These are phyloP conservation scores for Melanotaenia parkinsoni DNA, from an alignment of 2,797 vertebrate genomes.

Conservation along the genomic window DNA sequence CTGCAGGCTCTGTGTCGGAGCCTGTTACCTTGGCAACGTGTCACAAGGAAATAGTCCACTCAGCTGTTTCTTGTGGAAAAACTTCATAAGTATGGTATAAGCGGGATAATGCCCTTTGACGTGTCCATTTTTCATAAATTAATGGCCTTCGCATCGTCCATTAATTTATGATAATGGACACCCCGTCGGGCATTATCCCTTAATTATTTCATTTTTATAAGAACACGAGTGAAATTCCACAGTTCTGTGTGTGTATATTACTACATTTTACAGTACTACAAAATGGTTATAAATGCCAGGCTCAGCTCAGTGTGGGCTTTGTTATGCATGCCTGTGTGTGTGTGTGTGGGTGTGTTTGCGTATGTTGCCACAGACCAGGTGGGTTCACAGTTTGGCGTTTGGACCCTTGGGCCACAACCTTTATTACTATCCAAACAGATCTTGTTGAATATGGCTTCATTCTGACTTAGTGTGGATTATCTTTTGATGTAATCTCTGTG, in stretches of 20 bases:
- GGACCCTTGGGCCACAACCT: slow-evolving; percentile 20
- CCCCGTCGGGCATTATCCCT: too few relatives aligned
- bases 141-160: too few relatives aligned
- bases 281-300: slow-evolving; percentile 46
- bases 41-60: too few relatives aligned
- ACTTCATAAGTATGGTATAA: too few relatives aligned
- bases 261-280: slow-evolving; percentile 25
- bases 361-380: slow-evolving; percentile 19
- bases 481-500: neutral
- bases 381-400: slow-evolving; percentile 37
- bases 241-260: slow-evolving; percentile 4
- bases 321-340: slow-evolving; percentile 3
- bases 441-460: slow-evolving; percentile 24
- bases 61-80: too few relatives aligned
- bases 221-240: neutral
- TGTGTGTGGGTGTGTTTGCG: neutral
- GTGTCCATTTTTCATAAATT: too few relatives aligned
- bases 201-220: too few relatives aligned
- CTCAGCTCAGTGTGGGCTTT: slow-evolving; percentile 47
- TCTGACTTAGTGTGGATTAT: neutral
- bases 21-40: too few relatives aligned
- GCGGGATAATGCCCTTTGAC: too few relatives aligned
- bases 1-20: too few relatives aligned
- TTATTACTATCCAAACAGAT: slow-evolving; percentile 7
- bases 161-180: too few relatives aligned